A percentile compares a stretch with the other conserved stretches of the same genome.
These are phyloP conservation scores for Enteromius argenteus DNA, from an alignment of 2,797 vertebrate genomes.

Conservation along the genomic window DNA sequence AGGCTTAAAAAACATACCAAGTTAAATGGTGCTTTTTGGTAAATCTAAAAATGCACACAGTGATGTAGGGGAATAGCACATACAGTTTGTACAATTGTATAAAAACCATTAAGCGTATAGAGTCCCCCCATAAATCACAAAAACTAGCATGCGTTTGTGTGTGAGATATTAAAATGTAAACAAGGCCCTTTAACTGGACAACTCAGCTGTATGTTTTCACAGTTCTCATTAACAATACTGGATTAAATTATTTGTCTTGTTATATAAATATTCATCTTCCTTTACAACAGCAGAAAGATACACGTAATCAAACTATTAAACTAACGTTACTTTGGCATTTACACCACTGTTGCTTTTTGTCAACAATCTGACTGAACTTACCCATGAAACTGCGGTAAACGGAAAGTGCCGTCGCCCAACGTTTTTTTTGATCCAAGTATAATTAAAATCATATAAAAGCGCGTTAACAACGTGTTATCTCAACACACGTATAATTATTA, in stretches of 20 bases:
- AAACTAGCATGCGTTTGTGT: not conserved
- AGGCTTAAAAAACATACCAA: no score
- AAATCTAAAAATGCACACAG: no score
- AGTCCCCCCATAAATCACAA: no score
- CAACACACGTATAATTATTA: not conserved
- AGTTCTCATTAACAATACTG: not conserved
- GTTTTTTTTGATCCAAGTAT: not conserved
- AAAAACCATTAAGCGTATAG: no score
- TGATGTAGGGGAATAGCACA: no score
- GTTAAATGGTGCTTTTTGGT: no score
- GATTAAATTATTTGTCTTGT: not conserved
- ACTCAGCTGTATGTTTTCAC: not conserved
- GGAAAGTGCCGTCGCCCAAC: not conserved
- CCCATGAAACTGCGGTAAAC: slow-evolving; percentile 19
- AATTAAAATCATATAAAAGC: not conserved
- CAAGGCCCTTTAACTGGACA: not conserved
- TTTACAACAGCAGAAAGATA: not conserved
- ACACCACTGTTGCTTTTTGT: not conserved
- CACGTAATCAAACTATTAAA: not conserved
- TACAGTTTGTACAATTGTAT: no score
- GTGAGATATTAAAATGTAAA: not conserved
- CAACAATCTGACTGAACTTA: slow-evolving; percentile 51
- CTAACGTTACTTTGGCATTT: not conserved
- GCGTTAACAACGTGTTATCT: not conserved
- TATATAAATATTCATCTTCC: not conserved